These are phyloP conservation scores for Trichopoda pennipes DNA, from an alignment of 2,888 invertebrate species.

Conservation along the genomic window DNA sequence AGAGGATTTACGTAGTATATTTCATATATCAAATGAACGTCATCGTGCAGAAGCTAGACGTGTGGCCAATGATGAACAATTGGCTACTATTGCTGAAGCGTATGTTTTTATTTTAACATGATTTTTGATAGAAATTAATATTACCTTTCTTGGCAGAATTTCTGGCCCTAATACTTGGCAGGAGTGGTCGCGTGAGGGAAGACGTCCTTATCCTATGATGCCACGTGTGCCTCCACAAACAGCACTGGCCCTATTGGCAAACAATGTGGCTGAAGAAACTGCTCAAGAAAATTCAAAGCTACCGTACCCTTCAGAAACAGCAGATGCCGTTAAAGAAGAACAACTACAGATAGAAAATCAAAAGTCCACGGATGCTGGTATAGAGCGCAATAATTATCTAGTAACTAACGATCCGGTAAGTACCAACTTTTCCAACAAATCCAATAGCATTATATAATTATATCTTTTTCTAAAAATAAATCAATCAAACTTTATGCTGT, in stretches of 20 bases:
- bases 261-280: slow-evolving; percentile 87
- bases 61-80: slow-evolving; percentile 94
- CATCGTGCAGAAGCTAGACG: slow-evolving; percentile 95
- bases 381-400: slow-evolving; percentile 69
- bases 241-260: slow-evolving; percentile 90
- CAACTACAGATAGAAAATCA: slow-evolving; percentile 70
- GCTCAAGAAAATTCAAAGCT: slow-evolving; percentile 85
- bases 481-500: neutral
- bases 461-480: neutral
- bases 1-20: slow-evolving; percentile 89
- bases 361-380: slow-evolving; percentile 63
- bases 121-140: slow-evolving; percentile 30
- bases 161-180: slow-evolving; percentile 85
- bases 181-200: slow-evolving; percentile 94
- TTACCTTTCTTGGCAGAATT: slow-evolving; percentile 81
- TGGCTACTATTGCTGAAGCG: slow-evolving; percentile 94
- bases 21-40: slow-evolving; percentile 93
- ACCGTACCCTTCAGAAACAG: slow-evolving; percentile 82
- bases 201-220: slow-evolving; percentile 90
- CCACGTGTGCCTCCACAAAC: slow-evolving; percentile 93
- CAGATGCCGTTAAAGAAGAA: slow-evolving; percentile 72
- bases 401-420: slow-evolving; percentile 80
- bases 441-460: slow-evolving; percentile 15
- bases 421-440: slow-evolving; percentile 42
- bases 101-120: slow-evolving; percentile 77